Percentiles rank a stretch among this genome's conserved stretches.
These are phyloP conservation scores for Ceratitis capitata DNA, from an alignment of 1,140 invertebrate species.

Conservation along the genomic window DNA sequence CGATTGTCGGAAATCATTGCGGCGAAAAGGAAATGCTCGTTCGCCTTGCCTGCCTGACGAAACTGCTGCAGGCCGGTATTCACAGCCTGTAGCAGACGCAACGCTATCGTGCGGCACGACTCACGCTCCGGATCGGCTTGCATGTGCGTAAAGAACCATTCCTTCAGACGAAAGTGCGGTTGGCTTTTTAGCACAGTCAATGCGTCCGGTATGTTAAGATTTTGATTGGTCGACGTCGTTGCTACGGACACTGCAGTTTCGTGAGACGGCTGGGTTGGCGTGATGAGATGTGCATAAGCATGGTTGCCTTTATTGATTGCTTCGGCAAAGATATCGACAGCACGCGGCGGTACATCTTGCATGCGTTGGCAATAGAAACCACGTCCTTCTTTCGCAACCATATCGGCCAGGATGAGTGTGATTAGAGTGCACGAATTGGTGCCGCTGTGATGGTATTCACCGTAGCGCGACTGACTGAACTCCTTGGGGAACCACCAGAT, in stretches of 20 bases:
- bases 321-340: constrained; percentile 57
- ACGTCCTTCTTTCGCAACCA: constrained; percentile 54
- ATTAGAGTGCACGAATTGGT: constrained; percentile 62
- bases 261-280: neutral
- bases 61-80: constrained; percentile 44
- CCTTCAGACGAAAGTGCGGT: constrained; percentile 56
- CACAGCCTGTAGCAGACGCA: constrained; percentile 54
- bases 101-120: constrained; percentile 56
- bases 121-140: constrained; percentile 56
- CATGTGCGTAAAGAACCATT: constrained; percentile 64
- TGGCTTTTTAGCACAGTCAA: constrained; percentile 56
- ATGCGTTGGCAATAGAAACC: constrained; percentile 52
- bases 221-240: constrained; percentile 50
- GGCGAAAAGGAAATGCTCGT: constrained; percentile 50
- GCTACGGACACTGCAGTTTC: neutral
- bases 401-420: constrained; percentile 58
- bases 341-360: constrained; percentile 52
- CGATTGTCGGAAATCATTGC: constrained; percentile 61
- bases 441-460: constrained; percentile 58
- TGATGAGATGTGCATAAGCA: constrained; percentile 57
- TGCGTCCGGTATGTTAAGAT: constrained; percentile 61
- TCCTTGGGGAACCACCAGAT: constrained; percentile 63
- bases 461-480: constrained; percentile 60
- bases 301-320: constrained; percentile 61
- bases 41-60: neutral